These are phyloP conservation scores for Falco concolor DNA, from an alignment of 2,797 vertebrate species.

Conservation along the genomic window DNA sequence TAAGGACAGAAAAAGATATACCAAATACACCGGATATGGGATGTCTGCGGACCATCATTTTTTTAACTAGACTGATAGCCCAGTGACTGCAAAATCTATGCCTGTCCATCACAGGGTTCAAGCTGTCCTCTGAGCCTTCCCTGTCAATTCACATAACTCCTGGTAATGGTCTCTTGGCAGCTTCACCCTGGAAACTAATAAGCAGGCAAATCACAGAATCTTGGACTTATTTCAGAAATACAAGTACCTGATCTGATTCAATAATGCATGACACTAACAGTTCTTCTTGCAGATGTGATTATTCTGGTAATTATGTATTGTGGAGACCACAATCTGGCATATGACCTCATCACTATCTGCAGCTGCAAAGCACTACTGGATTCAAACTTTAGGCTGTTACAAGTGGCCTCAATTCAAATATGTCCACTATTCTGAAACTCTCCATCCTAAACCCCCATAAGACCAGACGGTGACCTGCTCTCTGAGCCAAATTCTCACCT, in stretches of 20 bases:
- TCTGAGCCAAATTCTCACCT: constrained; percentile 43
- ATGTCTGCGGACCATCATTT: not conserved
- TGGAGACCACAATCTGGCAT: not conserved
- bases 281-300: constrained; percentile 53
- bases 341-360: constrained; percentile 65
- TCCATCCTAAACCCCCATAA: not conserved
- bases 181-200: constrained; percentile 35
- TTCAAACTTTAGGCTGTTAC: not conserved
- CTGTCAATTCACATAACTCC: constrained; percentile 48
- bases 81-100: constrained; percentile 13
- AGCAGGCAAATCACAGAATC: constrained; percentile 25
- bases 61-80: not conserved
- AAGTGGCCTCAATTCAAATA: constrained; percentile 37
- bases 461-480: not conserved
- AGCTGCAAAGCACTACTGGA: constrained; percentile 52
- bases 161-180: constrained; percentile 54
- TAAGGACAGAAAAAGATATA: not conserved
- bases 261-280: constrained; percentile 45
- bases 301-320: constrained; percentile 39
- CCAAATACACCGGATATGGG: not conserved
- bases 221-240: constrained; percentile 54
- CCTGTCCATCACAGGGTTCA: constrained; percentile 30
- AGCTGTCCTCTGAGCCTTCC: constrained; percentile 31
- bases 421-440: not conserved
- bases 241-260: constrained; percentile 62